Evolutionary conservation across 92 coral and sea anemone genomes (phyloP).

Genomic region (Isaurus tuberculatus): DNA sequence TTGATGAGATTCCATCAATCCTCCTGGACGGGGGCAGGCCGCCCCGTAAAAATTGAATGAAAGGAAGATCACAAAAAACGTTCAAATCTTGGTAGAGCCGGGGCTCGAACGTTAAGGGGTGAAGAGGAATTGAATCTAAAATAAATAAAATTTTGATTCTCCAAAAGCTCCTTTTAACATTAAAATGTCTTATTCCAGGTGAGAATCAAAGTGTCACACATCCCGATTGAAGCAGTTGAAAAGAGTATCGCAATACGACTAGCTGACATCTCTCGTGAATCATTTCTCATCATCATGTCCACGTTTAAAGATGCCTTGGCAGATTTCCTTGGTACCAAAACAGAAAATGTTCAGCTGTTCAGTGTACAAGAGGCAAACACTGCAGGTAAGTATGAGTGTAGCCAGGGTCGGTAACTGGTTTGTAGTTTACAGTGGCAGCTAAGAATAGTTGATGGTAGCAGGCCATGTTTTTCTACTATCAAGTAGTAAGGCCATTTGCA

Average conservation of each 20-base stretch:
- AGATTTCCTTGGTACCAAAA: constrained; percentile 61
- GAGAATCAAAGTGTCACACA: constrained; percentile 64
- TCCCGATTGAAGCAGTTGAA: constrained; percentile 78
- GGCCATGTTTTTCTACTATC: no score
- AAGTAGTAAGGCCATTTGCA: no score
- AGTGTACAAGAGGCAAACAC: constrained; percentile 78
- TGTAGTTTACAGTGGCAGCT: no score
- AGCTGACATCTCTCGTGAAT: constrained; percentile 53
- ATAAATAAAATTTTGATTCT: no score
- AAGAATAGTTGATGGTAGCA: no score
- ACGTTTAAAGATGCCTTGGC: constrained; percentile 77
- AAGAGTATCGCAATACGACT: constrained; percentile 88
- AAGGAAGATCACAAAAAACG: no score
- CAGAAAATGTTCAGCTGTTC: constrained; percentile 85
- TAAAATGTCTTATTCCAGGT: constrained; percentile 8
- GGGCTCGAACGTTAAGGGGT: no score
- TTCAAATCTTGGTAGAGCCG: no score
- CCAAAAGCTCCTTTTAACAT: background rate
- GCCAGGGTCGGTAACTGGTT: background rate
- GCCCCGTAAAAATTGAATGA: no score
- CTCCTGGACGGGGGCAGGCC: no score
- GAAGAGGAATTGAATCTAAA: no score
- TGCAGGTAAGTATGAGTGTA: background rate
- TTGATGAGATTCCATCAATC: no score
- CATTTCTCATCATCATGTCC: constrained; percentile 62